Conservation (phyloP, 2,113 vertebrate genomes). For the Eidolon helvum region DNA sequence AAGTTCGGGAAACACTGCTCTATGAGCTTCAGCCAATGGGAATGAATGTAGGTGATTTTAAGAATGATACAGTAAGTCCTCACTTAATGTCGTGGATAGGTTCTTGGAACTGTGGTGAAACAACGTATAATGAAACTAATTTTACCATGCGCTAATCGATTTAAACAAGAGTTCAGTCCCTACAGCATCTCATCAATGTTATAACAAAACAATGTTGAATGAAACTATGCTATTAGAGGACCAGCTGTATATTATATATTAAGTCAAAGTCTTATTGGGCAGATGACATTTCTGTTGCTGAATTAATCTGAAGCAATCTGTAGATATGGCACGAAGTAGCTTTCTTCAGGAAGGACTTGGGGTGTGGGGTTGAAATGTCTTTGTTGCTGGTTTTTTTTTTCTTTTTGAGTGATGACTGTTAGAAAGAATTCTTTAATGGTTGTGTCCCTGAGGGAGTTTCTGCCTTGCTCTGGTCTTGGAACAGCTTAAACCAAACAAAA, state of each 20-base stretch:
- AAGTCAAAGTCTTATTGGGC: background rate
- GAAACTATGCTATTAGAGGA: background rate
- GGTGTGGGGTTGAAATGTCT: slow-evolving; percentile 17
- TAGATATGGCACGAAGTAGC: background rate
- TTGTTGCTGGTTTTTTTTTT: background rate
- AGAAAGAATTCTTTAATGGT: slow-evolving; percentile 55
- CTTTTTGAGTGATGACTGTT: slow-evolving; percentile 38
- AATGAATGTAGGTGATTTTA: background rate
- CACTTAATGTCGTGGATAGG: background rate
- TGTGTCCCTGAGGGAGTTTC: slow-evolving; percentile 46
- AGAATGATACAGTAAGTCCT: background rate
- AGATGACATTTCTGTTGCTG: background rate
- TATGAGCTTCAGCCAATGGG: background rate
- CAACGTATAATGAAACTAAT: too few species aligned
- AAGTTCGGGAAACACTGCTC: background rate
- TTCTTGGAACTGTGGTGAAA: background rate
- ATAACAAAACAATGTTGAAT: background rate
- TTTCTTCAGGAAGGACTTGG: background rate
- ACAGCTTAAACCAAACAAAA: slow-evolving; percentile 60
- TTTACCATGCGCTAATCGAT: background rate
- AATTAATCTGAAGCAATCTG: background rate
- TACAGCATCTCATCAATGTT: background rate
- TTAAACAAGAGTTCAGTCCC: background rate
- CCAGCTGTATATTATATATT: background rate
- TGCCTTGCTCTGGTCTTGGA: slow-evolving; percentile 32